phyloP scores from a whole-genome alignment of 2,113 vertebrate species.

The Condylura cristata region DNA sequence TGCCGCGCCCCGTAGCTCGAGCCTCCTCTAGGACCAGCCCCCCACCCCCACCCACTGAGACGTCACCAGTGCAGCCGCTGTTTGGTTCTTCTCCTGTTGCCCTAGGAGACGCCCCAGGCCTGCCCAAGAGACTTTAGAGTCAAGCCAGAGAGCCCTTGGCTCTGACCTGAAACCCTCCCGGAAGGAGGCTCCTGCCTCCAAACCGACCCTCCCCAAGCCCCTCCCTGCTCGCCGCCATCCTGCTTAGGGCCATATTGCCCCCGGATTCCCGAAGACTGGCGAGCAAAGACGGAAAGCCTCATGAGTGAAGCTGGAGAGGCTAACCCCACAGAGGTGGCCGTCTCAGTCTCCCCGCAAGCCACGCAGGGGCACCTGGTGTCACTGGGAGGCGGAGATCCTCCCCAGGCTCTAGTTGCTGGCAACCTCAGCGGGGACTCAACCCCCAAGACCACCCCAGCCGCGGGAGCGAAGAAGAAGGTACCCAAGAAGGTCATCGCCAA shows the following conservation, averaged over 20 bases:
- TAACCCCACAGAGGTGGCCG: background rate
- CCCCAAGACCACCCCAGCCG: background rate
- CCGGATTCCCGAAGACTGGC: background rate
- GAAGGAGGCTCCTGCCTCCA: background rate
- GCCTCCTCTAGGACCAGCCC: background rate
- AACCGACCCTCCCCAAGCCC: too few relatives aligned
- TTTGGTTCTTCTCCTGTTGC: background rate
- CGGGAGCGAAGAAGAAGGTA: background rate
- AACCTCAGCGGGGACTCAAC: accelerated
- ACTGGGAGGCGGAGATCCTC: background rate
- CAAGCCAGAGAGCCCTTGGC: background rate
- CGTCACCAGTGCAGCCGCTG: background rate
- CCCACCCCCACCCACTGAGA: too few relatives aligned
- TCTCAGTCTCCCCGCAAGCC: background rate
- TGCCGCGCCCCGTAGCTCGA: background rate
- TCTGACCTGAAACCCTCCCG: background rate
- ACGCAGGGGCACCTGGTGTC: background rate
- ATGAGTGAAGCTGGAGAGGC: background rate
- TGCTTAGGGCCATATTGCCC: background rate
- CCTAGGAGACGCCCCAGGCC: background rate
- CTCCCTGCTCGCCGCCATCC: too few relatives aligned
- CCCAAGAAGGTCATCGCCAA: background rate
- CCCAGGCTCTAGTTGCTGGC: background rate
- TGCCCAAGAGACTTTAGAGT: background rate
- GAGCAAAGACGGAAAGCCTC: background rate